A percentile compares a stretch with the other conserved stretches of the same genome.
phyloP scores from a whole-genome alignment of 2,113 vertebrate species.

The Lutjanus erythropterus region DNA sequence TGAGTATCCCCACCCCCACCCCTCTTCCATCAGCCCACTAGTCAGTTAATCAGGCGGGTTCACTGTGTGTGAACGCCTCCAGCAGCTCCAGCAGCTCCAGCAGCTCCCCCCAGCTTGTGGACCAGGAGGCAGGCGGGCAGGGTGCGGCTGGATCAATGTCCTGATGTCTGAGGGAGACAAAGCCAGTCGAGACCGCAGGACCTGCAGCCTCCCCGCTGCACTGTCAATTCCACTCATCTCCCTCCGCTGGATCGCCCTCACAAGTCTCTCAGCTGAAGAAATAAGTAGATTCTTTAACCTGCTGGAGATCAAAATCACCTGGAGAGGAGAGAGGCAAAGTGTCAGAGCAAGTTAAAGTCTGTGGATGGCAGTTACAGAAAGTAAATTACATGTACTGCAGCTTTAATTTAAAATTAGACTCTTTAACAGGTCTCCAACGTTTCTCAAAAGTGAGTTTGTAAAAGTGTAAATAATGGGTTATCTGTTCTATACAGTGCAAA shows the following conservation, averaged over 20 bases:
- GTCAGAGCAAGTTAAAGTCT: constrained; percentile 43
- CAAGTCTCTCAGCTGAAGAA: constrained; percentile 94
- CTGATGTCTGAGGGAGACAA: constrained; percentile 54
- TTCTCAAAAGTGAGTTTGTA: too few species aligned
- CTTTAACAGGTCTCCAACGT: too few species aligned
- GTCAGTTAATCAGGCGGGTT: constrained; percentile 59
- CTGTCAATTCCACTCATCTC: constrained; percentile 67
- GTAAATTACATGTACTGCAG: neutral
- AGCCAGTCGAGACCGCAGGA: constrained; percentile 15
- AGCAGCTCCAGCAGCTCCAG: constrained; percentile 32
- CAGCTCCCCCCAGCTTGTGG: constrained; percentile 13
- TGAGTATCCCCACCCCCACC: constrained; percentile 25
- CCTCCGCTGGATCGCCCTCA: constrained; percentile 50
- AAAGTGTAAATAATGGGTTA: too few species aligned
- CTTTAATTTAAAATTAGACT: too few species aligned
- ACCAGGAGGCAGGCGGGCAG: constrained; percentile 40
- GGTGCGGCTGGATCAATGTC: constrained; percentile 64
- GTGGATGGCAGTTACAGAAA: neutral
- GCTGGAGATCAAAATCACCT: constrained; percentile 91
- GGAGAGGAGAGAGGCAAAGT: constrained; percentile 32
- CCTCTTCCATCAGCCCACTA: constrained; percentile 24
- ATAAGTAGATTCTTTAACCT: constrained; percentile 92
- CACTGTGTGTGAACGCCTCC: constrained; percentile 32
- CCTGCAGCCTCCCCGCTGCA: constrained; percentile 48
- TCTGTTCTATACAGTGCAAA: too few species aligned